Evolutionary conservation across 2,888 invertebrate genomes (phyloP), one percentile per base, ranked within the genome.

Genomic region (Pheosia gnoma): DNA sequence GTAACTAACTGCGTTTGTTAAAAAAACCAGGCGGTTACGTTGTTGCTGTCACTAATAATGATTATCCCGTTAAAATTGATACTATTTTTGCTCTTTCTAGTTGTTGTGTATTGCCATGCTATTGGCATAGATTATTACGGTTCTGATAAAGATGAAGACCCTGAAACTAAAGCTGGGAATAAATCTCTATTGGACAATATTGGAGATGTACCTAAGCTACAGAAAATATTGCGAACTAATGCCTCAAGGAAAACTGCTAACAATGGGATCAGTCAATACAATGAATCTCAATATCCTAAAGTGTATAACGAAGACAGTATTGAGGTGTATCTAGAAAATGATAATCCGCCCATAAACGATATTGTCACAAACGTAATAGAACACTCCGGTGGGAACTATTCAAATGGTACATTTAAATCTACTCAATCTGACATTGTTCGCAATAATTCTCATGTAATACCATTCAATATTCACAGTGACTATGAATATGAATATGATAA

Each of bases 61-160:
- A n/a, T 39, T 39, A 13, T 58, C 51, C 37, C 45, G 5, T 60
- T 25, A 41, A 7, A 25, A 25, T 25, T 25, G 25, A 25, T 25
- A 25, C 25, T 63, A 6, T 58, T 71, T 45, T 59, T 70, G 57
- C 39, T 59, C 54, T 60, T 68, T 43, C 43, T 71, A 25, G 67
- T 73, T 4, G 66, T 77, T 61, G 25, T 57, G 38, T 45, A 63
- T 41, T 75, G 72, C 67, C 58, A 65, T 58, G 57, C 70, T 59
- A 69, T 86, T 13, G 74, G 80, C 62, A 65, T 78, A 52, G 85
- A 86, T 62, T 87, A 87, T 72, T 83, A 80, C 58, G 58, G 61
- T 52, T 7, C 10, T n/a, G 71, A 63, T 47, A 61, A 59, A 59
- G 64, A 68, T 39, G 62, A 72, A 56, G 49, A 63, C 7, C 11